Evolutionary conservation across 2,888 invertebrate genomes (phyloP), one percentile per base, ranked within the genome.

Genomic region (Calliopum simillimum): DNA sequence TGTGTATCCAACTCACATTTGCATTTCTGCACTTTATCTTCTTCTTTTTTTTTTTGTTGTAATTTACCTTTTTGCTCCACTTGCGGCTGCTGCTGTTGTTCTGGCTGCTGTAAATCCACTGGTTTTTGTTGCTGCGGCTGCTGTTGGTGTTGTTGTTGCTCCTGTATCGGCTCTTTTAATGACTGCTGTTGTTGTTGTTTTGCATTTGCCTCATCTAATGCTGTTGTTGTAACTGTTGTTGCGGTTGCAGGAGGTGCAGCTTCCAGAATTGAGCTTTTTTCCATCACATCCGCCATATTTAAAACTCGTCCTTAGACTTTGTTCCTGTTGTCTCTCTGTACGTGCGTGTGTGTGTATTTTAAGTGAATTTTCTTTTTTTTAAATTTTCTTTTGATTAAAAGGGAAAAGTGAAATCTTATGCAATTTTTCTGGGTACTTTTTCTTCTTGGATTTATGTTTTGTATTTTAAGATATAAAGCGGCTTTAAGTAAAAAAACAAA

Each of bases 241-340:
- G 79, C 41, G 73, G 76, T 73, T 75, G 78, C 74, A 72, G 78
- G 75, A 73, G 79, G 72, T 72, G 75, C 75, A 77, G 77, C 83
- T 80, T 83, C 83, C 81, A 83, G 73, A 72, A 77, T 73, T 68
- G 80, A 84, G 84, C 83, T 84, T 84, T 83, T 84, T 80, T 83
- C 83, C 81, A 84, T 77, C 75, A 83, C 79, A 78, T 83, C 83
- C 82, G 83, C 83, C 83, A 83, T 83, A 78, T 78, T 81, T 64
- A 19, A 19, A 51, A 33, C 33, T 33, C 33, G 33, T 33, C 33
- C 33, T 33, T 33, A 8, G 33, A 33, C 8, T 33, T 33, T 33
- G 4, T 33, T 33, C 33, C 33, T 33, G 4, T 33, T 33, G 8
- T 33, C 8, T 8, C 8, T 33, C 33, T 53, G n/a, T n/a, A n/a